Conservation (phyloP, 2,797 vertebrate species). For the Epinephelus malabaricus region DNA sequence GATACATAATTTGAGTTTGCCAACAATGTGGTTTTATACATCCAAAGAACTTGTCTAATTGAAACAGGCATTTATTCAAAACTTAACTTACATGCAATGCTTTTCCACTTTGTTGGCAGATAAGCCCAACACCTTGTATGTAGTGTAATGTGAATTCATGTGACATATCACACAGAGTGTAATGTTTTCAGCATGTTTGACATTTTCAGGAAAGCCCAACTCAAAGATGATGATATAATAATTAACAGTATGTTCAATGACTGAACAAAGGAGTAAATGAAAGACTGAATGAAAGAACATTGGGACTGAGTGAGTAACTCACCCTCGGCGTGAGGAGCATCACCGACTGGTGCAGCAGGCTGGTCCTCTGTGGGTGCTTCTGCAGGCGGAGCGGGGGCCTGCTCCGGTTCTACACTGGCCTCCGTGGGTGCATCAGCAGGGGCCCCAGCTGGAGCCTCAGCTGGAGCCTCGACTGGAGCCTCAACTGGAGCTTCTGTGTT, state of each 20-base stretch:
- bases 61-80: too few species aligned
- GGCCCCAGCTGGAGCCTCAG: conserved; percentile 34
- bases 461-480: conserved; percentile 42
- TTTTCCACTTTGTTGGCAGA: background rate
- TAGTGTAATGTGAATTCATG: background rate
- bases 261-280: background rate
- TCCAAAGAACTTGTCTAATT: too few species aligned
- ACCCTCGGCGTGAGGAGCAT: conserved; percentile 66
- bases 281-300: background rate
- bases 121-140: background rate
- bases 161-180: background rate
- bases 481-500: conserved; percentile 40
- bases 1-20: too few species aligned
- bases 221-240: background rate
- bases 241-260: background rate
- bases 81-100: background rate
- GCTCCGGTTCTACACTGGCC: conserved; percentile 25
- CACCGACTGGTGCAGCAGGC: conserved; percentile 23
- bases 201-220: background rate
- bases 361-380: conserved; percentile 42
- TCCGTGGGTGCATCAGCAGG: conserved; percentile 41
- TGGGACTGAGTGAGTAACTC: background rate
- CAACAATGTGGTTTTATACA: too few species aligned
- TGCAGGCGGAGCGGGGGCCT: conserved; percentile 21
- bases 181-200: background rate